Conservation (phyloP, 2,113 vertebrate genomes). For the Cynocephalus volans region DNA sequence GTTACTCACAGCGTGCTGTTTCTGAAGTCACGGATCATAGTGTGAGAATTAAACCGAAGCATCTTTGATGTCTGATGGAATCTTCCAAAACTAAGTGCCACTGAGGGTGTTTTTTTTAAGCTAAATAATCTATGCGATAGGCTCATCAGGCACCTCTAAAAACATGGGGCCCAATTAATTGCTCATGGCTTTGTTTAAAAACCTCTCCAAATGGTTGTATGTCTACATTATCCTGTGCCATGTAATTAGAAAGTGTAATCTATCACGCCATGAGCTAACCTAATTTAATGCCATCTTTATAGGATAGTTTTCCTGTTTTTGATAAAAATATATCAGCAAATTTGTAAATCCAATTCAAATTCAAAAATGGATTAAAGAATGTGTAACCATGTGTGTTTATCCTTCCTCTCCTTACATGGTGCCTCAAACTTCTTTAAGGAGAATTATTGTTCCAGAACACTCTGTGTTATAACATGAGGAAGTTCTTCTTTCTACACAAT, state of each 20-base stretch:
- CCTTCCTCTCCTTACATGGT: neutral
- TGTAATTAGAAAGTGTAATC: neutral
- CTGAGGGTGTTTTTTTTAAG: neutral
- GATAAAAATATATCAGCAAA: neutral
- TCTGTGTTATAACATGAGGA: neutral
- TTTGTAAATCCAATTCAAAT: neutral
- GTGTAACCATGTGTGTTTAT: neutral
- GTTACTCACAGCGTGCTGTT: slow-evolving; percentile 9
- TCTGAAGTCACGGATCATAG: slow-evolving; percentile 48
- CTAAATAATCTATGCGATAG: neutral
- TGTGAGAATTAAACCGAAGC: slow-evolving; percentile 10
- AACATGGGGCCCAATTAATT: neutral
- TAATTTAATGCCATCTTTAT: neutral
- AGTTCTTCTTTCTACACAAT: neutral
- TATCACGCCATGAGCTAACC: neutral
- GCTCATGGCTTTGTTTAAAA: slow-evolving; percentile 3
- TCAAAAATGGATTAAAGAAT: neutral
- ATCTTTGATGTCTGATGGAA: slow-evolving; percentile 62
- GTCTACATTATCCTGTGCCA: neutral
- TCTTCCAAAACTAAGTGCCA: slow-evolving; percentile 33
- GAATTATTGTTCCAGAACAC: neutral
- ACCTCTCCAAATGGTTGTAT: neutral
- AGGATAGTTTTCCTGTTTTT: neutral
- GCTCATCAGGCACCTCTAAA: slow-evolving; percentile 56
- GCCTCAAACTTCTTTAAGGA: neutral